Evolutionary conservation across 2,113 vertebrate species (phyloP).

Genomic region (Orientallactaga bullata): DNA sequence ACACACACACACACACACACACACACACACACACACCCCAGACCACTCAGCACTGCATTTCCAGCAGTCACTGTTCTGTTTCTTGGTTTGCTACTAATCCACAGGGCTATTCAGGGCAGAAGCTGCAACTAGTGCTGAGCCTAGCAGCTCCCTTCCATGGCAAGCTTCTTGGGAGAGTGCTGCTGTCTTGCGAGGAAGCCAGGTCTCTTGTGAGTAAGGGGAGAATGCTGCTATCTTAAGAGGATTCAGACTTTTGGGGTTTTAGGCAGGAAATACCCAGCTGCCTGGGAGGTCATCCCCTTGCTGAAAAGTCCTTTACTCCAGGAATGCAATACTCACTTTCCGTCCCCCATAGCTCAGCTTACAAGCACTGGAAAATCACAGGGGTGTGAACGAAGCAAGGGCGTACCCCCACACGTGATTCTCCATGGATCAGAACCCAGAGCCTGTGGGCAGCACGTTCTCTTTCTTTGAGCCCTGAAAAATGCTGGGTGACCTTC

Average conservation of each 20-base stretch:
- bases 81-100: slow-evolving; percentile 47
- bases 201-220: no score
- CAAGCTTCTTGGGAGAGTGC: neutral
- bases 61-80: slow-evolving; percentile 35
- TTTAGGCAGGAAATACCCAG: slow-evolving; percentile 6
- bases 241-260: neutral
- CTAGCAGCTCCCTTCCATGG: neutral
- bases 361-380: neutral
- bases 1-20: neutral
- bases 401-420: neutral
- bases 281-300: neutral
- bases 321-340: neutral
- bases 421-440: neutral
- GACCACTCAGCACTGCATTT: slow-evolving; percentile 45
- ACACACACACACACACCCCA: neutral
- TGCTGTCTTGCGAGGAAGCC: neutral
- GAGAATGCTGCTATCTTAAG: neutral
- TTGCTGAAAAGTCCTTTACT: neutral
- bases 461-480: neutral
- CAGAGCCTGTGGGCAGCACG: neutral
- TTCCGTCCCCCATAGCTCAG: neutral
- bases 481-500: neutral
- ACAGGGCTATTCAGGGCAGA: slow-evolving; percentile 16
- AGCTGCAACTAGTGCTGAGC: slow-evolving; percentile 1
- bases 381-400: neutral